Evolutionary conservation across 1,140 invertebrate genomes (phyloP), one percentile per base, ranked within the genome.

Genomic region (Anadara kagoshimensis): DNA sequence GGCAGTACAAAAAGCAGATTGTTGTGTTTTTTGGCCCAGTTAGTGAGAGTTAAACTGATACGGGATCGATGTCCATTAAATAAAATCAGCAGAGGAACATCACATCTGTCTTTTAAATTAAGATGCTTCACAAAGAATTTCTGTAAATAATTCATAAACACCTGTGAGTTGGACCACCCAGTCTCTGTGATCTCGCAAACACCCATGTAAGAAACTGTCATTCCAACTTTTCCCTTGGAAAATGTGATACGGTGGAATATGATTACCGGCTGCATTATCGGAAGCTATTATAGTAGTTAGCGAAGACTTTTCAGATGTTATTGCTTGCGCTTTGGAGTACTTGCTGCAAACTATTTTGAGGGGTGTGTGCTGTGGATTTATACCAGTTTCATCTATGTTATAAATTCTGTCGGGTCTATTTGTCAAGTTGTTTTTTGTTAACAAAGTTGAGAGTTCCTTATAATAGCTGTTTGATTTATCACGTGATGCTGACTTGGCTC

Each of bases 151-250:
- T 62, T 53, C 16, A 41, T 16, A 11, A 69, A 69, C n/a, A 59
- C 22, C 5, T 59, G 26, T 10, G 43, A n/a, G 18, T 69, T 69
- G 10, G 67, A 69, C 56, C 67, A 69, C 20, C 56, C 67, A 1
- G 43, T 56, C 44, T 59, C 51, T 59, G 67, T 47, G 56, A 69
- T 59, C 7, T 20, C 43, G 18, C 67, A 56, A 26, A 47, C 45
- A 8, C 43, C n/a, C n/a, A n/a, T n/a, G n/a, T n/a, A n/a, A 10
- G 1, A 69, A 24, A 18, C 29, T 20, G 36, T 2, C 4, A 29
- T 47, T 47, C 69, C 51, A 58, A 8, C 62, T 11, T 58, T 65
- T 47, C 11, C 45, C 62, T 49, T 20, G 44, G 26, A 64, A 64
- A 26, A 64, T 45, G 22, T 16, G 49, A 64, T 49, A 64, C 1